Percentiles rank a stretch among this genome's conserved stretches.
These are phyloP conservation scores for Spisula solida DNA, from an alignment of 2,888 invertebrate species.

Conservation along the genomic window DNA sequence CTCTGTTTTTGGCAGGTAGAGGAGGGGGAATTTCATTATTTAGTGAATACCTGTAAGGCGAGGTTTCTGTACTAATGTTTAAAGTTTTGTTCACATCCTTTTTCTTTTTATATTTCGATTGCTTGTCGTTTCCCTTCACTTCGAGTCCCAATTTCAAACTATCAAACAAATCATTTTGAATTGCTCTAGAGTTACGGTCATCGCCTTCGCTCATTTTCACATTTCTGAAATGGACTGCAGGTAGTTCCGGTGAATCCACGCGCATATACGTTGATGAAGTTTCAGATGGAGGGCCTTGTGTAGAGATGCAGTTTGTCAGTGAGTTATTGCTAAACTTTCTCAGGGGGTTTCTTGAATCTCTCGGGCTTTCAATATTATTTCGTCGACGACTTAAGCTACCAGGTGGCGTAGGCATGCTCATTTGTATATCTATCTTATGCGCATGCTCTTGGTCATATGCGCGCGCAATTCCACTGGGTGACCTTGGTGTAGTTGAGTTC, in stretches of 20 bases:
- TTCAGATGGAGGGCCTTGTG: conserved; percentile 75
- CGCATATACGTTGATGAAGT: conserved; percentile 74
- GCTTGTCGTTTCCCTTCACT: conserved; percentile 56
- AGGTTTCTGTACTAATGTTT: conserved; percentile 34
- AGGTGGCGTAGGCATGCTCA: conserved; percentile 82
- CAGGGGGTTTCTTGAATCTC: conserved; percentile 78
- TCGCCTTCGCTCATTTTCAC: conserved; percentile 76
- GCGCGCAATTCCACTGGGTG: conserved; percentile 55
- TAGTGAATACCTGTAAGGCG: conserved; percentile 35
- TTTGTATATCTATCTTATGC: conserved; percentile 69
- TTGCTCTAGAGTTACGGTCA: conserved; percentile 68
- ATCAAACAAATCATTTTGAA: conserved; percentile 83
- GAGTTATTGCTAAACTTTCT: conserved; percentile 80
- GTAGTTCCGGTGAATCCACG: conserved; percentile 85
- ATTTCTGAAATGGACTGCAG: conserved; percentile 86
- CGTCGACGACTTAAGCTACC: conserved; percentile 84
- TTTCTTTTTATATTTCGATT: conserved; percentile 58
- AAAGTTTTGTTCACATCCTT: conserved; percentile 43
- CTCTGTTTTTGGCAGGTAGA: conserved; percentile 58
- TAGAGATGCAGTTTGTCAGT: conserved; percentile 78
- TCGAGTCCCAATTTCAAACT: conserved; percentile 77
- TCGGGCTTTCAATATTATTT: conserved; percentile 77
- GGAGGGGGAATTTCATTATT: conserved; percentile 70
- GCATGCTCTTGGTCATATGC: conserved; percentile 61
- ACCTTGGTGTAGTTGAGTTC: conserved; percentile 56